These are phyloP conservation scores for Potorous gilbertii DNA, from an alignment of 2,797 vertebrate species.

Conservation along the genomic window DNA sequence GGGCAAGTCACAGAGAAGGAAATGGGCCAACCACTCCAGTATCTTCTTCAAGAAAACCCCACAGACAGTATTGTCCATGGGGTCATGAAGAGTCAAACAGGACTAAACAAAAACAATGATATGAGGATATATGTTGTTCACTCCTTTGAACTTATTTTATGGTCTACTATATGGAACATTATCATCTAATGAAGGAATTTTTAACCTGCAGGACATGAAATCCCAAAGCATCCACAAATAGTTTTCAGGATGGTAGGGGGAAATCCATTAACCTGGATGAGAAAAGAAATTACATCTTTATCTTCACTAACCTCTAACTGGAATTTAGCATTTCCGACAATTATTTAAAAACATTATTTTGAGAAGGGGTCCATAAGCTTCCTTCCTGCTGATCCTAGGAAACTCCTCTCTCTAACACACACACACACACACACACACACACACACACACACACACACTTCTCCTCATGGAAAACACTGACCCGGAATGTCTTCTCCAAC, in stretches of 20 bases:
- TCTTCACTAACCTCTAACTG: background rate
- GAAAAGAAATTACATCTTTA: background rate
- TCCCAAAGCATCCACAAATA: background rate
- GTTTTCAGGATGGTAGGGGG: background rate
- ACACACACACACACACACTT: too few species aligned
- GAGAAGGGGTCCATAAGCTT: background rate
- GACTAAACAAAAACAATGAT: background rate
- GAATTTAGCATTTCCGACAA: background rate
- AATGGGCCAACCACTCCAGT: background rate
- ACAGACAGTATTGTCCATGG: background rate
- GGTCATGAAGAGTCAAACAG: background rate
- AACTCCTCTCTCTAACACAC: background rate
- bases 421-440: too few species aligned
- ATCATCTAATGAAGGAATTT: background rate
- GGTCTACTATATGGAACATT: background rate
- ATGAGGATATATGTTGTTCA: background rate
- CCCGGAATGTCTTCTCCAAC: background rate
- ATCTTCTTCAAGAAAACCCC: background rate
- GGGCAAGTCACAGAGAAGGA: background rate
- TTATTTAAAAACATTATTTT: background rate
- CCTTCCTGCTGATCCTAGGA: background rate
- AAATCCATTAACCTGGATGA: background rate
- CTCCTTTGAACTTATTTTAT: background rate
- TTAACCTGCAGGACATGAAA: background rate
- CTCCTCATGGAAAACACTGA: background rate